Conservation (phyloP, 2,888 invertebrate species). For the Hofmannophila pseudospretella region DNA sequence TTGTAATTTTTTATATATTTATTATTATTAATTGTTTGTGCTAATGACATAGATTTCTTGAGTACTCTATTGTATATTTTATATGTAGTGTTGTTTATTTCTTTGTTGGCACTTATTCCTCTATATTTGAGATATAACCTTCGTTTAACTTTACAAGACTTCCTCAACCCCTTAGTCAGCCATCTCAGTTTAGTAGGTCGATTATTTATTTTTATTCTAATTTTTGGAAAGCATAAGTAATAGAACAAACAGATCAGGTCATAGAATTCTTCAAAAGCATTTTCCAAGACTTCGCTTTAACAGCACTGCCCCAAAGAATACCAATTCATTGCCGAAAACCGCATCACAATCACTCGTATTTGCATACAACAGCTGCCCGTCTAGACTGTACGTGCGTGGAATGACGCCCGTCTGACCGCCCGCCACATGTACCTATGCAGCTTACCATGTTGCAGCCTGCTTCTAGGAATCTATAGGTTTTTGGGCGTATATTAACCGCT, state of each 20-base stretch:
- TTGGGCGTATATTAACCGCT: too few species aligned
- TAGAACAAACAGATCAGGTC: neutral
- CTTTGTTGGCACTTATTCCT: too few species aligned
- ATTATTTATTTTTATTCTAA: neutral
- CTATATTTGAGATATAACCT: neutral
- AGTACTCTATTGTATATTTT: neutral
- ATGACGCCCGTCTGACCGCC: slow-evolving; percentile 3
- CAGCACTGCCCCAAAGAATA: slow-evolving; percentile 38
- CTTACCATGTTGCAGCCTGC: neutral
- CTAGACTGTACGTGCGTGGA: slow-evolving; percentile 13
- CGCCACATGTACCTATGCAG: slow-evolving; percentile 5
- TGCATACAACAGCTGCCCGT: slow-evolving; percentile 13
- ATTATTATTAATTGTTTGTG: neutral
- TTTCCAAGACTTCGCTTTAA: too few species aligned
- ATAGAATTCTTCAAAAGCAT: neutral
- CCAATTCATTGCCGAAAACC: slow-evolving; percentile 57
- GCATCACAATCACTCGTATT: slow-evolving; percentile 35
- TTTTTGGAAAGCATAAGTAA: neutral
- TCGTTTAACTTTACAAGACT: neutral
- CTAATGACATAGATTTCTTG: neutral
- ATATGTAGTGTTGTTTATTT: neutral
- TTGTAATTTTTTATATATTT: neutral
- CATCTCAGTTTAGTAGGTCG: neutral
- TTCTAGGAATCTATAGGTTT: slow-evolving; percentile 1
- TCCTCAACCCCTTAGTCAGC: neutral